Conservation (phyloP, 2,113 vertebrate species). For the Tautogolabrus adspersus region DNA sequence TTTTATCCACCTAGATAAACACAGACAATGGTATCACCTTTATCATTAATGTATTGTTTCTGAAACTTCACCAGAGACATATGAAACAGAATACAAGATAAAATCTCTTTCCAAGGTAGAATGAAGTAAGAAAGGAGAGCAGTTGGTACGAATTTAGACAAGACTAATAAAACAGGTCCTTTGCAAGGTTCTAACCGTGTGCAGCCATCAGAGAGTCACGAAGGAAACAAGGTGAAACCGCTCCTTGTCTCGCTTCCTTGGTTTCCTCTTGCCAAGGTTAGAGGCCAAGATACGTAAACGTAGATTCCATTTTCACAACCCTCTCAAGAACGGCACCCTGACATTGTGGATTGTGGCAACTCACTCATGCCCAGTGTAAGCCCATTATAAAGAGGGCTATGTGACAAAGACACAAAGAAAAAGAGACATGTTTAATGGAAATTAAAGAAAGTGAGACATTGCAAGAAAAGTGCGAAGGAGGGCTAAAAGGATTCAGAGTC, state of each 20-base stretch:
- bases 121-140: slow-evolving; percentile 17
- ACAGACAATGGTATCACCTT: background rate
- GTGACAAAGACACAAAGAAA: slow-evolving; percentile 41
- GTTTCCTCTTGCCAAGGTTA: slow-evolving; percentile 49
- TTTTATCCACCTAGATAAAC: slow-evolving; percentile 10
- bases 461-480: slow-evolving; percentile 18
- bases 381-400: slow-evolving; percentile 43
- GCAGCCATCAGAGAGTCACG: slow-evolving; percentile 30
- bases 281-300: slow-evolving; percentile 43
- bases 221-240: slow-evolving; percentile 57
- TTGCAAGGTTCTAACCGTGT: slow-evolving; percentile 16
- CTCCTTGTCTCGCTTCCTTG: slow-evolving; percentile 36
- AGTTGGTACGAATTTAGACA: background rate
- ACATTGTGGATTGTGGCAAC: slow-evolving; percentile 30
- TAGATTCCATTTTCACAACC: slow-evolving; percentile 43
- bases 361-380: slow-evolving; percentile 36
- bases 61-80: background rate
- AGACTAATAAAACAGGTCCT: slow-evolving; percentile 44
- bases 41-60: background rate
- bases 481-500: slow-evolving; percentile 45
- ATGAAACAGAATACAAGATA: background rate
- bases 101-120: background rate
- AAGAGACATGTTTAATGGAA: slow-evolving; percentile 46
- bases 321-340: background rate
- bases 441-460: slow-evolving; percentile 24